Base-by-base conservation (phyloP, 92 coral and sea anemone genomes). In the Epizoanthus fatuus region DNA sequence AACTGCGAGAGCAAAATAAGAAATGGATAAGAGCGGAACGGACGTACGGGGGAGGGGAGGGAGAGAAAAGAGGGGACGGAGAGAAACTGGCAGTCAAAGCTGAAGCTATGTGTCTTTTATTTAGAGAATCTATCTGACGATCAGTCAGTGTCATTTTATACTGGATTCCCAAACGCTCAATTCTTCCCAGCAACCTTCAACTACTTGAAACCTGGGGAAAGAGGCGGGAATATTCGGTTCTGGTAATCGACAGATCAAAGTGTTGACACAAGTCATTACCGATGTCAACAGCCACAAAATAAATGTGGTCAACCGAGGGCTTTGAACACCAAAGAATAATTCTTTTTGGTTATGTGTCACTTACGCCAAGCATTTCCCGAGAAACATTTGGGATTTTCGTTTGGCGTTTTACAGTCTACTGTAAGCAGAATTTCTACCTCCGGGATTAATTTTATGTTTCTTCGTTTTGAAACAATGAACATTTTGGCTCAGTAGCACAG, bases 41-140 rank as follows among this genome's bases (percentile, higher is more conserved):
- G n/a, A n/a, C n/a, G n/a, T n/a, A n/a, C n/a, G n/a, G n/a, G n/a
- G n/a, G n/a, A n/a, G n/a, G n/a, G n/a, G n/a, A n/a, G n/a, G n/a
- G n/a, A n/a, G n/a, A n/a, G n/a, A n/a, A n/a, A n/a, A n/a, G n/a
- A n/a, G n/a, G n/a, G n/a, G n/a, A n/a, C n/a, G n/a, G 45, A 32
- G 42, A 63, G 37, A 57, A 38, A 8, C 38, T n/a, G 39, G 44
- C 42, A 80, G 51, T 57, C 38, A 62, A 79, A 79, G 71, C 15
- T 62, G 39, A 79, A 79, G 73, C 52, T 54, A 39, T 71, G 84
- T 13, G 74, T 80, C 72, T 80, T 80, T 44, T 80, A 37, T 80
- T 63, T 63, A 70, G 84, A 80, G 60, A 80, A 80, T 45, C 59
- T 80, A 32, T 60, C 44, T 39, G 57, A 63, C 40, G 74, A 80